Base-by-base conservation (phyloP, 2,888 invertebrate species). In the Drosophila aldrichi region DNA sequence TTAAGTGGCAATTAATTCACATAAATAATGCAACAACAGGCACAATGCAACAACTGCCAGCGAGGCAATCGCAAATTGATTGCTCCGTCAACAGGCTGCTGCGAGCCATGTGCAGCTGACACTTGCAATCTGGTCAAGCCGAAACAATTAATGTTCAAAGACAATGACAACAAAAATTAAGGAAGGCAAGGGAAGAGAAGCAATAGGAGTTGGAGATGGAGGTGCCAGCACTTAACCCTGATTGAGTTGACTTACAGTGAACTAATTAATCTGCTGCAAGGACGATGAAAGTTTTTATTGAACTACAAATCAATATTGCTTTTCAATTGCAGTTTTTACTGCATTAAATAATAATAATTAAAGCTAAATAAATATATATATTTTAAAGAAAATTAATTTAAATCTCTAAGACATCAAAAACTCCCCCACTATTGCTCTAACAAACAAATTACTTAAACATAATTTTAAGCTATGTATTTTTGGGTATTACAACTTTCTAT, bases 1-100 rank as follows among this genome's bases (percentile, higher is more conserved):
- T 69, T 77, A 79, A 79, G 70, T 79, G 79, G 67, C 73, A 79
- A 79, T 79, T 79, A 79, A 76, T 67, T 66, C 56, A 51, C 59
- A 76, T 79, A 73, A 76, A 76, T 79, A 76, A 79, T 76, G 77
- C 73, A 79, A 76, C 55, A 69, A 70, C 68, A 65, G 59, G 68
- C 75, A 57, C 54, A 70, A 56, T 66, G 61, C 60, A 79, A 18
- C 60, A 79, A 18, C 41, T 57, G 51, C 57, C 65, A 25, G 52
- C 61, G 60, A 70, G 54, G 29, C 70, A 78, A 71, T 60, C 59
- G 65, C 43, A 66, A 73, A 73, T 69, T 62, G 77, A 73, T 72
- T 64, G 71, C 46, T 56, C 44, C 40, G 52, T 59, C 32, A 54
- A 57, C 46, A 43, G 22, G 4, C 12, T 32, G 38, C 38, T 22